phyloP scores from a whole-genome alignment of 2,888 invertebrate genomes.

The Thyatira batis region DNA sequence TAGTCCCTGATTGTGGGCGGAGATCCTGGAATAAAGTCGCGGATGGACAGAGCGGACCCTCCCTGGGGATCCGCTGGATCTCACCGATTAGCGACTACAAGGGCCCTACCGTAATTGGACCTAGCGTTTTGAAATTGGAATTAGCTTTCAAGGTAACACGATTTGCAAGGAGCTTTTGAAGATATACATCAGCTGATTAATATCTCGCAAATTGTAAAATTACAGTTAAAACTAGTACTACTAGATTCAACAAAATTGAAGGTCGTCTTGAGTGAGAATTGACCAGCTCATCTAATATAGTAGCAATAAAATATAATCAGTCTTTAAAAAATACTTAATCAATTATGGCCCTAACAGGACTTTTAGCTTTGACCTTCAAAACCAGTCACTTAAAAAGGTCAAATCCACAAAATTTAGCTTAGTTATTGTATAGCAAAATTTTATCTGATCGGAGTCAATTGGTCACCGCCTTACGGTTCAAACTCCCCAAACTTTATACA shows the following conservation, averaged over 20 bases:
- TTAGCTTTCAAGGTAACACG: background rate
- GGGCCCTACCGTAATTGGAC: background rate
- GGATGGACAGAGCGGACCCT: background rate
- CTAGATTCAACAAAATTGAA: too few species aligned
- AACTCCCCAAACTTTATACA: background rate
- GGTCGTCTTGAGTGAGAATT: too few species aligned
- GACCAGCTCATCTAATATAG: too few species aligned
- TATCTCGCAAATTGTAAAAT: too few species aligned
- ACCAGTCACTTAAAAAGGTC: too few species aligned
- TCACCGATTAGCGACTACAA: constrained; percentile 3
- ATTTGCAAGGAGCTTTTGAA: background rate
- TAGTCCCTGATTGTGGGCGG: background rate
- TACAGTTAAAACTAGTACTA: too few species aligned
- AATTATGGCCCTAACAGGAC: too few species aligned
- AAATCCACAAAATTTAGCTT: background rate
- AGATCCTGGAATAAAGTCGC: background rate
- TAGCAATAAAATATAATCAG: too few species aligned
- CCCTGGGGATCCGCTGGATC: constrained; percentile 3
- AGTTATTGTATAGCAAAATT: background rate
- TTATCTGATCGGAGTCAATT: background rate
- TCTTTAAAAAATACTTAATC: too few species aligned
- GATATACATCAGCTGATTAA: too few species aligned
- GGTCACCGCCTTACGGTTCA: background rate
- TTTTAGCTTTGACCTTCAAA: too few species aligned
- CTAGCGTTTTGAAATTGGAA: background rate